Evolutionary conservation across 2,113 vertebrate genomes (phyloP), one percentile per base, ranked within the genome.

Genomic region (Bos indicus): DNA sequence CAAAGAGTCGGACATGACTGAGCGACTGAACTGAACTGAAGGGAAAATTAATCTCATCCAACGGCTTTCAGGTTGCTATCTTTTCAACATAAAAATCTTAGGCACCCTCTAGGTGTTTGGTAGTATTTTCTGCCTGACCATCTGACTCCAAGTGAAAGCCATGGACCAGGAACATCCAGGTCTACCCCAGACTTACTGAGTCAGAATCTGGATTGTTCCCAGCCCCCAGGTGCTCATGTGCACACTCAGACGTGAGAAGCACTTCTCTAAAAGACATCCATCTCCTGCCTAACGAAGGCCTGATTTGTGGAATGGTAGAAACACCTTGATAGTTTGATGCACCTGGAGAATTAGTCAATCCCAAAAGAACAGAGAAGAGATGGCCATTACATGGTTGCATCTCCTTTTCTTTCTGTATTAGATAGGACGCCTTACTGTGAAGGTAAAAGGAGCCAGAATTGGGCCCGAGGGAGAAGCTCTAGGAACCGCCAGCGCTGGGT

Each of bases 51-150:
- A 64, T 67, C 57, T 57, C 64, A 52, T 33, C 54, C 78, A 51
- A 56, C 14, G 40, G 36, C 30, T 77, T 94, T 97, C 43, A 33
- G 11, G 36, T 12, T 8, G 12, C n/a, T 64, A 7, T 87, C 71
- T 89, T 97, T 95, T 59, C 84, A 88, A 64, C 7, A 57, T n/a
- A 21, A 25, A 89, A 90, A 21, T 10, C 30, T 54, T 52, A 88
- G 57, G 59, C 30, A 33, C 11, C 48, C 28, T 78, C 19, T 56
- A 36, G 59, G 52, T 19, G 9, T 51, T 56, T 16, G 36, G 23
- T 33, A n/a, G 2, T 84, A 57, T 77, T 91, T 91, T 59, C 46
- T n/a, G 25, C 9, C 11, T 51, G 74, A 74, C 26, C 43, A 56
- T 91, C 80, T 91, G 71, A 89, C 19, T 87, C 60, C 28, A n/a